These are phyloP conservation scores for Anoplophora glabripennis DNA, from an alignment of 1,140 invertebrate genomes.

Conservation along the genomic window DNA sequence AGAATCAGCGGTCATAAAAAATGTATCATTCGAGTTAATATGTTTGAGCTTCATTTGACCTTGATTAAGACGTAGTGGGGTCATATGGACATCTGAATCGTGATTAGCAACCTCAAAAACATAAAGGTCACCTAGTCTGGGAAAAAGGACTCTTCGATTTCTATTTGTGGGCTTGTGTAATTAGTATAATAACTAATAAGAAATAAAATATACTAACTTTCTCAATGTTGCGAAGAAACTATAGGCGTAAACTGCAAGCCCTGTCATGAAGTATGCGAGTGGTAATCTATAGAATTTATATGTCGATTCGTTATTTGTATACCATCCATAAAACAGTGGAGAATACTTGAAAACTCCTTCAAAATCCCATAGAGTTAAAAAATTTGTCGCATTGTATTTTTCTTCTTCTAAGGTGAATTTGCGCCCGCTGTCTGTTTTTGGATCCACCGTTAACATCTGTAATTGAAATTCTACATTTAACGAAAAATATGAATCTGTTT, in stretches of 20 bases:
- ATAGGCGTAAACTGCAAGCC: conserved; percentile 85
- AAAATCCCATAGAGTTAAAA: conserved; percentile 90
- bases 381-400: conserved; percentile 69
- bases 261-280: conserved; percentile 89
- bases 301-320: conserved; percentile 72
- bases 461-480: not conserved
- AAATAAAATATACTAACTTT: conserved; percentile 70
- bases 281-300: conserved; percentile 80
- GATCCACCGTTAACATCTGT: conserved; percentile 60
- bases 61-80: too few species aligned
- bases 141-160: too few species aligned
- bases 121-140: too few species aligned
- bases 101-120: too few species aligned
- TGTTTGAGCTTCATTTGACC: too few species aligned
- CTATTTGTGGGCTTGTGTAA: too few species aligned
- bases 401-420: conserved; percentile 82
- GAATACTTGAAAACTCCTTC: conserved; percentile 92
- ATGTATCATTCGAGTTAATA: too few species aligned
- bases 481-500: too few species aligned
- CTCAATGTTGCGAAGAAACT: conserved; percentile 92
- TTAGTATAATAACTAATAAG: too few species aligned
- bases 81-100: too few species aligned
- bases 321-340: conserved; percentile 95
- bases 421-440: conserved; percentile 58
- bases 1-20: too few species aligned